Evolutionary conservation across 2,888 invertebrate species (phyloP), one percentile per base, ranked within the genome.

Genomic region (Heteromurus nitidus): DNA sequence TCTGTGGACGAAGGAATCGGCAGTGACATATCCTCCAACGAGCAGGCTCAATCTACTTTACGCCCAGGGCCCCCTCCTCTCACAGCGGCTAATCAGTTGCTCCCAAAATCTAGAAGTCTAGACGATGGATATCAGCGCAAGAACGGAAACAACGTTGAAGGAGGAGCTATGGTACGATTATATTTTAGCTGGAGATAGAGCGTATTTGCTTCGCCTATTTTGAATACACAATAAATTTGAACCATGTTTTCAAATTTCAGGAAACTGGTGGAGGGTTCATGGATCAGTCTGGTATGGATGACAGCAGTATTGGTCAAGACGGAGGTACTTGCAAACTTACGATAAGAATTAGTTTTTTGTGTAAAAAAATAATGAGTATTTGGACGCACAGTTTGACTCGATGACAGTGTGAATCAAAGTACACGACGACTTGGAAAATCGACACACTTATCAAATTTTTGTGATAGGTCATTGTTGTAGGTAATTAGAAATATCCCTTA

Each of bases 51-150:
- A 50, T 62, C 83, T 16, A 44, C 82, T n/a, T 30, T 80, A 26
- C 74, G 82, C 58, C 82, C 84, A 44, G 86, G 85, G 11, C 87
- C 85, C 16, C 84, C 86, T 20, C 84, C 86, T n/a, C 80, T 86
- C 3, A 82, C 83, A 20, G 84, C 85, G 42, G 85, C 84, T 18
- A 84, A 82, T 36, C 76, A 75, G 3, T 20, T 82, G 26, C 58
- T 85, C 67, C 83, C 85, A 62, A 87, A 87, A 69, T 86, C 87
- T 24, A 81, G 84, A 53, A 87, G 87, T 81, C 80, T 87, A 67
- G 87, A 87, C 72, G 83, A 84, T 72, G 84, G 82, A 1, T 74
- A 82, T 42, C 81, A 76, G 28, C 74, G 83, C 11, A 76, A 62
- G 28, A 68, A 65, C 68, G 73, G 75, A 36, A 79, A 80, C 31